phyloP scores from a whole-genome alignment of 2,888 invertebrate genomes.

The Euzetes globulus region DNA sequence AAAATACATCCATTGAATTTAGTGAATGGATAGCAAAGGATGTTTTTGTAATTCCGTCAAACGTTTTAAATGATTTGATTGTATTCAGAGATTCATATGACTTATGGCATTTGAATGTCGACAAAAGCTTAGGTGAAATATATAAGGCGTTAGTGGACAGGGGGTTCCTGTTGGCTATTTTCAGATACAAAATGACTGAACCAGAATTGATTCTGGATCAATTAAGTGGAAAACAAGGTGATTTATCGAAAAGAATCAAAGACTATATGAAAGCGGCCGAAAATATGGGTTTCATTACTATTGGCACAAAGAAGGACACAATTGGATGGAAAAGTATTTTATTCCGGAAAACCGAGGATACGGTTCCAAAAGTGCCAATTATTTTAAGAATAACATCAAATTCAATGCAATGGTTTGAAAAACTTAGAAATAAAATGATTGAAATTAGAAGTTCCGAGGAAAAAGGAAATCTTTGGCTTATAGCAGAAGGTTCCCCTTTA shows the following conservation, averaged over 20 bases:
- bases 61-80: conserved; percentile 44
- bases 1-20: conserved; percentile 53
- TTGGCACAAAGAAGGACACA: conserved; percentile 55
- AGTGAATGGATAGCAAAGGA: conserved; percentile 56
- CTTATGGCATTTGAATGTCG: conserved; percentile 30
- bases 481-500: conserved; percentile 56
- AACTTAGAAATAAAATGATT: conserved; percentile 54
- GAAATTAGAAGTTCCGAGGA: conserved; percentile 55
- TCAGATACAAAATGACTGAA: conserved; percentile 33
- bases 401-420: conserved; percentile 62
- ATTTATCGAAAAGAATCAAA: background rate
- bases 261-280: background rate
- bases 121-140: conserved; percentile 41
- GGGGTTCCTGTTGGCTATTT: conserved; percentile 59
- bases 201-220: background rate
- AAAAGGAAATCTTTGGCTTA: too few species aligned
- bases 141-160: conserved; percentile 57
- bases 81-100: conserved; percentile 40
- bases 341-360: conserved; percentile 58
- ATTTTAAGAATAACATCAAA: conserved; percentile 39
- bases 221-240: background rate
- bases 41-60: conserved; percentile 47
- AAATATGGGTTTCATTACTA: background rate
- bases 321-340: conserved; percentile 54
- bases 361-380: too few species aligned